Base-by-base conservation (phyloP, 2,113 vertebrate species). In the Tyrannus savana region DNA sequence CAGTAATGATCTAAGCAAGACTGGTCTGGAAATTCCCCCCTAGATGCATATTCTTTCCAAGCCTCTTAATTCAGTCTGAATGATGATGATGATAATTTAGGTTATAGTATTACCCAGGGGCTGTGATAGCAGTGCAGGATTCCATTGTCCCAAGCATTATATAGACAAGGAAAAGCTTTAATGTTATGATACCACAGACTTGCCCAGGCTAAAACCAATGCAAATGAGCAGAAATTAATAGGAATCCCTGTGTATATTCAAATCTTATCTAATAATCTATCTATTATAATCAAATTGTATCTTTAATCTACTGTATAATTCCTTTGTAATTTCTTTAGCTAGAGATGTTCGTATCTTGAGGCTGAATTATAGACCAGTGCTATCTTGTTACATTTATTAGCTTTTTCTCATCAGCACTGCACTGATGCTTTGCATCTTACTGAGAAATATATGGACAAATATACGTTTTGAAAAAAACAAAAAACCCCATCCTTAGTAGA, bases 41-140 rank as follows among this genome's bases (percentile, higher is more conserved):
- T 47, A 63, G 94, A 74, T 95, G 86, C 83, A 81, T 74, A 84
- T 93, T 93, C 72, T 92, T 97, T 90, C 68, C 73, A 89, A 81
- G 64, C 76, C 83, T 95, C 89, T 89, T 95, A 96, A 95, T 96
- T 96, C 95, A 92, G 80, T 96, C 80, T 93, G 83, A 86, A 92
- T 89, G 64, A 95, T 90, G 90, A 95, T 96, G 78, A 94, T 93
- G 79, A 88, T 94, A 91, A 95, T 96, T 94, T 96, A 80, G 59
- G 64, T 95, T 96, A 85, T 47, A 96, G 85, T 84, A 59, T 91
- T 93, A 75, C 64, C 87, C 44, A 81, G 60, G n/a, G 92, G 69
- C 85, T 92, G 18, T 69, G n/a, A 64, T 47, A 64, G 69, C 72
- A 75, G 68, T 39, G 53, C 73, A 87, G 56, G 41, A 35, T 68